A percentile compares a stretch with the other conserved stretches of the same genome.
These are phyloP conservation scores for Vulpes vulpes DNA, from an alignment of 2,113 vertebrate genomes.

Conservation along the genomic window DNA sequence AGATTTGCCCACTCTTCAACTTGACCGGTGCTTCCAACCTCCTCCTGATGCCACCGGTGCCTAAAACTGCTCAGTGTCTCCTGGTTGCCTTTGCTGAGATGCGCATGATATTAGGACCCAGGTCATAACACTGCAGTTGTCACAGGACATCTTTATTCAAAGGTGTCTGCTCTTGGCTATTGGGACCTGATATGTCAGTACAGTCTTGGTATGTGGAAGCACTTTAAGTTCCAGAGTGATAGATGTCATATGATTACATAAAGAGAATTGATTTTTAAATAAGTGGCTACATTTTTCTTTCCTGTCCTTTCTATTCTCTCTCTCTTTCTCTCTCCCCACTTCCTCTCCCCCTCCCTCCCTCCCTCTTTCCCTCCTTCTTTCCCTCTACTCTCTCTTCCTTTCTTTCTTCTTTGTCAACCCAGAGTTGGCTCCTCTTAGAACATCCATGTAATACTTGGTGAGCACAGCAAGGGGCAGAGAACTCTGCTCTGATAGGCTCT, in stretches of 20 bases:
- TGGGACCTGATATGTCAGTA: neutral
- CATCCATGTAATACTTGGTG: neutral
- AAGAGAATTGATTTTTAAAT: slow-evolving; percentile 56
- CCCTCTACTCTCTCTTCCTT: neutral
- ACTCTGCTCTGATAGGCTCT: neutral
- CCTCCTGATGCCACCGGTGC: neutral
- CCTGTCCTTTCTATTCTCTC: neutral
- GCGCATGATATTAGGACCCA: neutral
- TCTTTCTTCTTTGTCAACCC: neutral
- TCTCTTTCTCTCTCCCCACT: neutral
- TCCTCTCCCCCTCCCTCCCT: neutral
- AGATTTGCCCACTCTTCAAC: neutral
- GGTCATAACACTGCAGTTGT: neutral
- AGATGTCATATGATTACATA: slow-evolving; percentile 30
- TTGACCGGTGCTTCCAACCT: neutral
- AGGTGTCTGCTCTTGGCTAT: neutral
- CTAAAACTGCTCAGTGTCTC: neutral
- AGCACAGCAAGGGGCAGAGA: neutral
- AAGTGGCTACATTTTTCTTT: neutral
- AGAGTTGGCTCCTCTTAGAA: slow-evolving; percentile 35
- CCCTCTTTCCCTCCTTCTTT: too few species aligned
- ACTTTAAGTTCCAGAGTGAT: slow-evolving; percentile 16
- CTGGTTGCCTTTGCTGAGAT: neutral
- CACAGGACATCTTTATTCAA: neutral
- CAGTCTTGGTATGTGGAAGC: neutral